phyloP scores from a whole-genome alignment of 2,797 vertebrate species.

The Enteromius treurensis region DNA sequence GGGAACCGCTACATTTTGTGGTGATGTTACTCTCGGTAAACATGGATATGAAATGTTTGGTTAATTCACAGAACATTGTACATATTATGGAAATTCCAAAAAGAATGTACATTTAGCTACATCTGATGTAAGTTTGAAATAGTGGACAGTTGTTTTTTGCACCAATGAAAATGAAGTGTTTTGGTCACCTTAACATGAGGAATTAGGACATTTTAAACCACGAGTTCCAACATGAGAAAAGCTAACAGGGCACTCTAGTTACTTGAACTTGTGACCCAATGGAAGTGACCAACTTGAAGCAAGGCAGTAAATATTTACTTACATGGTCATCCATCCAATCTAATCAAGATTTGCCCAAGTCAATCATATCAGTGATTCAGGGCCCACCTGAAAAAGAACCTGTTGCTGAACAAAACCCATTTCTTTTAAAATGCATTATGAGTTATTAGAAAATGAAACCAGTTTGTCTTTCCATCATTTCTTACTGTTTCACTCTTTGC shows the following conservation, averaged over 20 bases:
- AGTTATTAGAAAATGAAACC: not conserved
- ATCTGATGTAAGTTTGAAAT: constrained; percentile 23
- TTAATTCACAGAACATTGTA: constrained; percentile 31
- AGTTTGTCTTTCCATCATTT: not conserved
- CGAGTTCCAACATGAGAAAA: not conserved
- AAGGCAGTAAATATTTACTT: not conserved
- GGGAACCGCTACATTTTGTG: not conserved
- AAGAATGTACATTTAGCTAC: not conserved
- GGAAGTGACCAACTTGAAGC: not conserved
- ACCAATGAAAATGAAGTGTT: not conserved
- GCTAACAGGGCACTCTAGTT: constrained; percentile 1
- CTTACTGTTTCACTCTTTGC: not conserved
- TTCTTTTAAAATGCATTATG: not conserved
- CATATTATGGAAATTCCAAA: constrained; percentile 15
- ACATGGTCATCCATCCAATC: not conserved
- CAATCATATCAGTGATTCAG: not conserved
- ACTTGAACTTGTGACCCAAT: constrained; percentile 23
- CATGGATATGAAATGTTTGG: constrained; percentile 11
- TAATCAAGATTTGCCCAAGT: not conserved
- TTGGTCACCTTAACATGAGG: constrained; percentile 18
- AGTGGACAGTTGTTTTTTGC: not conserved
- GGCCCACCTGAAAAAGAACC: not conserved
- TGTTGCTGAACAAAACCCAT: not conserved
- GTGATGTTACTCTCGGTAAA: not conserved
- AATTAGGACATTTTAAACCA: not conserved